Conservation (phyloP, 2,113 vertebrate species). For the Actinemys pallida region DNA sequence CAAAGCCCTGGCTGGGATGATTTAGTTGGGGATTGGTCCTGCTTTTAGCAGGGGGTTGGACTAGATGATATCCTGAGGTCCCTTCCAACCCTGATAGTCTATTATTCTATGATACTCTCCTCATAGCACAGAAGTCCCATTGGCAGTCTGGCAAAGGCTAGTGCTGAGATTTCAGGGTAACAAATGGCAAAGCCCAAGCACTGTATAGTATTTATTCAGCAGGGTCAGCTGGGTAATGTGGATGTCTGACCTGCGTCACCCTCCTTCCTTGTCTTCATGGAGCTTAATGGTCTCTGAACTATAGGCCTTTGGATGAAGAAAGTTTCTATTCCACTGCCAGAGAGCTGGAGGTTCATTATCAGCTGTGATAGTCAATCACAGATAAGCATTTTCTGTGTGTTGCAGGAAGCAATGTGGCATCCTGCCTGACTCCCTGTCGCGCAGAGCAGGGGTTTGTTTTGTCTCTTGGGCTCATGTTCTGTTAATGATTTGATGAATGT, state of each 20-base stretch:
- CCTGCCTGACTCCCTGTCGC: slow-evolving; percentile 46
- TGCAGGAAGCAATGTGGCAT: slow-evolving; percentile 39
- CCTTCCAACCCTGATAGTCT: too few relatives aligned
- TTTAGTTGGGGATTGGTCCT: too few relatives aligned
- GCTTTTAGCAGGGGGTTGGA: too few relatives aligned
- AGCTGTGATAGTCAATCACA: not conserved
- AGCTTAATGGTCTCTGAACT: fast-evolving
- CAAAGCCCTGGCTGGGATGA: too few relatives aligned
- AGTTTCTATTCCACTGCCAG: fast-evolving
- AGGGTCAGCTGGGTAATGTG: not conserved
- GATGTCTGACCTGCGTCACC: fast-evolving
- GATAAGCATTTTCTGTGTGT: not conserved
- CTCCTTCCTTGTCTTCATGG: fast-evolving
- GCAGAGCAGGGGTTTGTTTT: slow-evolving; percentile 9
- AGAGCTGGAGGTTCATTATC: not conserved
- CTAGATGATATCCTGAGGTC: too few relatives aligned
- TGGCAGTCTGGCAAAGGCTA: fast-evolving
- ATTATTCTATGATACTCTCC: not conserved
- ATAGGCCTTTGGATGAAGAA: fast-evolving
- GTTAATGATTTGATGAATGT: not conserved
- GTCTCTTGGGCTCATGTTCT: slow-evolving; percentile 26
- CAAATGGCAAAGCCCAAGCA: not conserved
- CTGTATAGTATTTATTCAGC: fast-evolving
- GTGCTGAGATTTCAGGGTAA: fast-evolving
- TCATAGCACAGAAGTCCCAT: fast-evolving